Base-by-base conservation (phyloP, 2,797 vertebrate genomes). In the Ammospiza maritima region DNA sequence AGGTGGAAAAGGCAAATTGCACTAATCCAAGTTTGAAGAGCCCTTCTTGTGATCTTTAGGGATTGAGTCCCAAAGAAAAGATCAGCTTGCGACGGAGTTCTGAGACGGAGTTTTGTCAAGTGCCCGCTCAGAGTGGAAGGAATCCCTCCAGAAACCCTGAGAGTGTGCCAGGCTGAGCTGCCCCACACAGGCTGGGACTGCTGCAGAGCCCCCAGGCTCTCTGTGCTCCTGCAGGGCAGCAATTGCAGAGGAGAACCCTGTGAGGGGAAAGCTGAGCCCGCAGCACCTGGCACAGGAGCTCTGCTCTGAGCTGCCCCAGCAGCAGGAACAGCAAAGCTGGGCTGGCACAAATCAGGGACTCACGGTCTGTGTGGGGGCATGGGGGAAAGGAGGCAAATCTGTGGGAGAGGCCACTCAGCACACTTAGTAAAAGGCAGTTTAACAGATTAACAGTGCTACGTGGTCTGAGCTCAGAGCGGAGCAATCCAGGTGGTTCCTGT, bases 1-100 rank as follows among this genome's bases (percentile, higher is more conserved):
- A 92, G 95, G 92, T 83, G 69, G 89, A 65, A 94, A 88, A 89
- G 94, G 77, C 83, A 93, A 94, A 94, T 95, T 94, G 94, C 73
- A 84, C 90, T 91, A 88, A 94, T 93, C 79, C 67, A 70, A 78
- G 76, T 84, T 50, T 95, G 88, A 96, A 95, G 95, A 94, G 88
- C 77, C 70, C 91, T 96, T 90, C 93, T 91, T 88, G 62, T 90
- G 91, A 91, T 96, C 93, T 90, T 72, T 88, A 36, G 66, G 94
- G 34, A 61, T 84, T 89, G 61, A 92, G 94, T 95, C 69, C 74
- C 47, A 92, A 71, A 92, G 90, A 89, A 47, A 96, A 74, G 89
- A 94, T 70, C 29, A 67, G 76, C 34, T 75, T 84, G 66, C 64
- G 88, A 38, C 85, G 84, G 82, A 91, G 90, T 60, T 94, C 62